Base-by-base conservation (phyloP, 2,888 invertebrate species). In the Tachystola acroxantha region DNA sequence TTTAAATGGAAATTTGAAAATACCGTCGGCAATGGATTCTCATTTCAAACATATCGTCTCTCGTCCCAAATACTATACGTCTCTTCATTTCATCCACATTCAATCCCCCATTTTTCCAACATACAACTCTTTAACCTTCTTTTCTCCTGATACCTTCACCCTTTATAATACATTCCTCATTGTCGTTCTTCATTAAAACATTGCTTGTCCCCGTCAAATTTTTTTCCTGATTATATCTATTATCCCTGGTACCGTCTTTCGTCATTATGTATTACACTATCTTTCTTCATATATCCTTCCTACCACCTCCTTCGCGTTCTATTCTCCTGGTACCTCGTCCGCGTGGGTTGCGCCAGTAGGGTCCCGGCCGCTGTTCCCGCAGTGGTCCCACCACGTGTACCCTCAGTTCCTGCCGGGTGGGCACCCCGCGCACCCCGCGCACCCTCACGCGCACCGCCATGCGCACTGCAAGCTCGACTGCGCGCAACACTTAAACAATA, bases 371-470 rank as follows among this genome's bases (percentile, higher is more conserved):
- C 90, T 96, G 78, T 96, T 96, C 87, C 96, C 96, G 59, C 96
- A 96, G 89, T 96, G 96, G 96, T 96, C 96, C 63, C 96, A 96
- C 89, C 96, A 96, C 89, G 95, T 96, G 71, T 95, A 96, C 88
- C 96, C 96, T 63, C 96, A 96, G 90, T 96, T 96, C 90, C 91
- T 96, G 81, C 95, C 96, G 69, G 95, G 94, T 79, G 93, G 94
- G 82, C 95, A 95, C 88, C 94, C 94, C 63, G 88, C 88, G 70
- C 95, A 95, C 88, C 94, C 94, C 62, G 86, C 88, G 70, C 45
- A 42, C 34, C 39, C 38, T 11, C 69, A 72, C 61, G 66, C 68
- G 53, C 70, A 67, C 55, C 90, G 90, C 84, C 86, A 91, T 90
- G 69, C 90, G 88, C 84, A 88, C 77, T 90, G 90, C 84, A 78